Evolutionary conservation across 2,113 vertebrate species (phyloP), one percentile per base, ranked within the genome.

Genomic region (Ageneiosus marmoratus): DNA sequence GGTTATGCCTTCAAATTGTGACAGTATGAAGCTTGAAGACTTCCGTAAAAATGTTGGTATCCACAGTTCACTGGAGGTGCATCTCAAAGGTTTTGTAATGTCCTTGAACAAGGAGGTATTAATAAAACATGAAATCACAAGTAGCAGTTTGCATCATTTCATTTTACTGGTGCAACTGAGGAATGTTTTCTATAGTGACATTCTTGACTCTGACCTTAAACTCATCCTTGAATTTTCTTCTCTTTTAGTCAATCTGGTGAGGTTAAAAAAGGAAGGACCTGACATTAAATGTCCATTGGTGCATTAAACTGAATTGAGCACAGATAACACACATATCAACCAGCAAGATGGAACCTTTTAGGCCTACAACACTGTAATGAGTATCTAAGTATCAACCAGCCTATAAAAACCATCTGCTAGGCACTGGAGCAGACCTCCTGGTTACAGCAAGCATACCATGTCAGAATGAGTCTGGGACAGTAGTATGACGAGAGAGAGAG

Each of bases 401-500:
- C 51, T 83, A 83, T 86, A 87, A 88, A 86, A 76, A 56, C 73
- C 79, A 82, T 86, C 79, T 83, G 86, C 62, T 77, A 50, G 58
- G 37, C 58, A 27, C 44, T 10, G 56, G 60, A 84, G 76, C 77
- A 63, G 62, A 73, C 81, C 63, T 72, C 80, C 77, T 44, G 79
- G 41, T 80, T 77, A 32, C 60, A 83, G 51, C 29, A 56, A 63
- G 73, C n/a, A 29, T 46, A 62, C 20, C 20, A 48, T 65, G 27
- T 85, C 67, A 67, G 83, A 79, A 60, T 76, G 27, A 65, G 77
- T 67, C n/a, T 24, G 79, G 27, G 73, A 65, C 34, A 51, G 55
- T n/a, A 77, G 81, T 29, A 46, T 29, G 81, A 77, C 62, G 11
- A n/a, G 73, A 44, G 29, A 81, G 34, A 55, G 27, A 32, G 22